Evolutionary conservation across 2,888 invertebrate genomes (phyloP).

Genomic region (Acanthosoma haemorrhoidale): DNA sequence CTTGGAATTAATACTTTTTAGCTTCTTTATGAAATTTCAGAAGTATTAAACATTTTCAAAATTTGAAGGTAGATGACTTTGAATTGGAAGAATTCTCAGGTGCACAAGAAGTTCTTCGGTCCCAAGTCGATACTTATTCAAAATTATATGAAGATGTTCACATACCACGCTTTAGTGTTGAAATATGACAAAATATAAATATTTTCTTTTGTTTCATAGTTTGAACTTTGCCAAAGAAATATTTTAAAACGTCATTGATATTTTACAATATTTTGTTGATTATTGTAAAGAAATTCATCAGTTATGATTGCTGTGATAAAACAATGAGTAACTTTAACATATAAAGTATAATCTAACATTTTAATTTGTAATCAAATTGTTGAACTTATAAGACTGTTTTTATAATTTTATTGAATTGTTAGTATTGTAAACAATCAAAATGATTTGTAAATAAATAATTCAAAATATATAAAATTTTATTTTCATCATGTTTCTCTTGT

Average conservation of each 20-base stretch:
- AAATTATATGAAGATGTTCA: not conserved
- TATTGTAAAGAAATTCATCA: not conserved
- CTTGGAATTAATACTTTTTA: no score
- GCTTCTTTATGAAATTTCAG: no score
- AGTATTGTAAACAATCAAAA: not conserved
- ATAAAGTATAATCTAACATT: not conserved
- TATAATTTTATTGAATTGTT: not conserved
- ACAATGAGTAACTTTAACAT: slow-evolving; percentile 3
- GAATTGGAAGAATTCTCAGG: slow-evolving; percentile 48
- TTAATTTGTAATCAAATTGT: not conserved
- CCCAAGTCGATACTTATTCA: not conserved
- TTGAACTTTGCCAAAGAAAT: not conserved
- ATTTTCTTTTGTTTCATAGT: not conserved
- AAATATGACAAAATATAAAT: not conserved
- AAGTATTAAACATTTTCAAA: no score
- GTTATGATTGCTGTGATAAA: slow-evolving; percentile 1
- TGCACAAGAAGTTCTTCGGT: slow-evolving; percentile 43
- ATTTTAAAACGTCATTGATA: not conserved
- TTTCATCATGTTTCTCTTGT: no score
- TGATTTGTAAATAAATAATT: no score
- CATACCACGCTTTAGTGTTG: slow-evolving; percentile 19
- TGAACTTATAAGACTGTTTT: slow-evolving; percentile 13
- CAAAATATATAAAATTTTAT: not conserved
- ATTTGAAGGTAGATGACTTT: slow-evolving; percentile 50
- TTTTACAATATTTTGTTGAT: no score